Percentiles rank a stretch among this genome's conserved stretches.
These are phyloP conservation scores for Tinea semifulvella DNA, from an alignment of 2,888 invertebrate species.

Conservation along the genomic window DNA sequence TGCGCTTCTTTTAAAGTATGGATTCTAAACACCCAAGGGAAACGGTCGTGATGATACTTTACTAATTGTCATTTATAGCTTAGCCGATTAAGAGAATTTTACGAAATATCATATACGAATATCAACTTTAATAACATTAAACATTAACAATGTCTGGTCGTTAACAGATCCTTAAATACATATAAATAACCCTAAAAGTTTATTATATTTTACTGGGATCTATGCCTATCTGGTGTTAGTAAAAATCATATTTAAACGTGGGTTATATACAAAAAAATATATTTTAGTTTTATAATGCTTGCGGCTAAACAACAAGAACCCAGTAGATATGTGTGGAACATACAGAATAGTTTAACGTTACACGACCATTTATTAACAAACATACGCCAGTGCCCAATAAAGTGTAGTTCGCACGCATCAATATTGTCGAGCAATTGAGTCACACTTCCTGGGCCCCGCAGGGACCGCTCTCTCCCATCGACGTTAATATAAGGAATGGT, in stretches of 20 bases:
- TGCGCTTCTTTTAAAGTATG: no score
- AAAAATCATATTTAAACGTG: not conserved
- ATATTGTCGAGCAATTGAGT: conserved; percentile 3
- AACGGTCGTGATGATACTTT: no score
- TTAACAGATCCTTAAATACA: no score
- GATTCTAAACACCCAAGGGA: no score
- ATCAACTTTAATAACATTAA: no score
- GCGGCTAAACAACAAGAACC: not conserved
- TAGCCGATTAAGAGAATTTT: no score
- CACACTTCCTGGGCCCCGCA: not conserved
- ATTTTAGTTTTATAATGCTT: not conserved
- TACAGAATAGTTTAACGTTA: not conserved
- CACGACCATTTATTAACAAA: not conserved
- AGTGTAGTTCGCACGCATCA: conserved; percentile 5
- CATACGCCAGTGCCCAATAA: not conserved
- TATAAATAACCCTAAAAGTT: no score
- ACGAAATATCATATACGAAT: no score
- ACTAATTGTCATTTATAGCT: no score
- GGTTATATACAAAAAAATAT: not conserved
- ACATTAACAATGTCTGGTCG: no score
- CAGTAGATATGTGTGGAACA: not conserved
- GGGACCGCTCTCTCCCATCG: conserved; percentile 6
- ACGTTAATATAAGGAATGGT: no score
- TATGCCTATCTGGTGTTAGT: not conserved
- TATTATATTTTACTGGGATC: no score